These are phyloP conservation scores for Tetragonisca angustula DNA, from an alignment of 2,888 invertebrate genomes.

Conservation along the genomic window DNA sequence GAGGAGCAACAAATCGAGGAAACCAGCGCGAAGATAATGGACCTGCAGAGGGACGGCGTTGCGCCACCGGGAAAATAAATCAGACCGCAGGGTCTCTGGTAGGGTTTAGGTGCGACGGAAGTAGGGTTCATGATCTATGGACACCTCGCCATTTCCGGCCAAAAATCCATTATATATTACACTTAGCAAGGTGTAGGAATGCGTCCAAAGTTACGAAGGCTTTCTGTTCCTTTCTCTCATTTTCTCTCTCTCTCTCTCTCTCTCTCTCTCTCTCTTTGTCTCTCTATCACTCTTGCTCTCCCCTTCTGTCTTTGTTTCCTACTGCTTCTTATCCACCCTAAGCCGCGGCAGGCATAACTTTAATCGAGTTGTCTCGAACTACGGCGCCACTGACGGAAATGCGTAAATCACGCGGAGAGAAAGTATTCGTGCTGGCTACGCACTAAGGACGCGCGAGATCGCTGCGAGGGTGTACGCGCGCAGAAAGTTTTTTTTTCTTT, in stretches of 20 bases:
- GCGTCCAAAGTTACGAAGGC: conserved; percentile 69
- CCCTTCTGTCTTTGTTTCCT: not conserved
- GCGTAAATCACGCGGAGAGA: conserved; percentile 66
- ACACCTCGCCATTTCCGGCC: conserved; percentile 80
- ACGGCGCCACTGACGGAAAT: conserved; percentile 66
- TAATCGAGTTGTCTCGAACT: conserved; percentile 76
- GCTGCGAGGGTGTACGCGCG: conserved; percentile 22
- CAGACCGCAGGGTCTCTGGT: conserved; percentile 74
- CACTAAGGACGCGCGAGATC: conserved; percentile 33
- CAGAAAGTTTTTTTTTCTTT: conserved; percentile 42
- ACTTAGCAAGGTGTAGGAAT: conserved; percentile 74
- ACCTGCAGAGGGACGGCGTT: conserved; percentile 69
- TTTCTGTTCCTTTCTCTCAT: conserved; percentile 30
- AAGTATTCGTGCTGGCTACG: conserved; percentile 57
- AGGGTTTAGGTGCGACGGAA: conserved; percentile 80
- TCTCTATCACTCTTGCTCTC: not conserved
- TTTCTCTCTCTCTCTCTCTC: conserved; percentile 22
- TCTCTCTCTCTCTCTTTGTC: conserved; percentile 28
- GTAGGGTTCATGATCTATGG: conserved; percentile 81
- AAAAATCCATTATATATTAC: conserved; percentile 83
- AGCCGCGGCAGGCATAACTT: conserved; percentile 73
- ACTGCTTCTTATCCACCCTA: conserved; percentile 36
- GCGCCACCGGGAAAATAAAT: conserved; percentile 78
- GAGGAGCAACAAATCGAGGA: conserved; percentile 72
- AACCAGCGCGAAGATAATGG: conserved; percentile 78